Conservation (phyloP, 35 echinoderm and acorn worm species). For the Ophiothrix spiculata region DNA sequence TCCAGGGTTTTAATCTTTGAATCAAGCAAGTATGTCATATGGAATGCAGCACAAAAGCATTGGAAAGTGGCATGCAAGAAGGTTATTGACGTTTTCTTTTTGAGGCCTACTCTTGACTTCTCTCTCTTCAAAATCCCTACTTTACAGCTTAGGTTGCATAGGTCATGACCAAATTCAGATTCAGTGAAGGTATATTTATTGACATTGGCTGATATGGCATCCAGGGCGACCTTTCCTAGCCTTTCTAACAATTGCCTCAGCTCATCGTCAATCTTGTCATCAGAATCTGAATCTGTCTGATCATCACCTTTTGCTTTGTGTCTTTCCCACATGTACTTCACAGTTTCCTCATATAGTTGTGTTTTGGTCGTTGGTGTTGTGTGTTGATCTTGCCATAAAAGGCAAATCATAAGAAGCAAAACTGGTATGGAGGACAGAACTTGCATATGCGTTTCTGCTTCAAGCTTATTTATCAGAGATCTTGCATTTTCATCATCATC, state of each 20-base stretch:
- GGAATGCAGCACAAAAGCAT: not conserved
- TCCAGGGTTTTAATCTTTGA: not conserved
- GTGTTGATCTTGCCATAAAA: not conserved
- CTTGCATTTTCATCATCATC: not conserved
- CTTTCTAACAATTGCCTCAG: not conserved
- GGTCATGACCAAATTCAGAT: not conserved
- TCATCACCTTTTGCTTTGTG: not conserved
- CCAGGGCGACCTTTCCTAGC: not conserved
- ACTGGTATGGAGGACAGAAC: not conserved
- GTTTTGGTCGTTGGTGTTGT: not conserved
- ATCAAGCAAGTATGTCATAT: not conserved
- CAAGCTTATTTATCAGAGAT: not conserved
- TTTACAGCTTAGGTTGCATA: not conserved
- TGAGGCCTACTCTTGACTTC: not conserved
- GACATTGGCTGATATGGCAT: not conserved
- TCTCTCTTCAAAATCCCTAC: not conserved
- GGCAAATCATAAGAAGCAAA: not conserved
- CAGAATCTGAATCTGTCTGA: not conserved
- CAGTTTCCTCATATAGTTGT: not conserved
- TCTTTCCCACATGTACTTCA: not conserved
- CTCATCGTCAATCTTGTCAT: no score
- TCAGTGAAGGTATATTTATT: not conserved
- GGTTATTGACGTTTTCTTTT: not conserved
- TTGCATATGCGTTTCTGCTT: not conserved
- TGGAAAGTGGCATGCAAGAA: not conserved